Evolutionary conservation across 1,140 invertebrate species (phyloP).

Genomic region (Zaprionus tsacasi): DNA sequence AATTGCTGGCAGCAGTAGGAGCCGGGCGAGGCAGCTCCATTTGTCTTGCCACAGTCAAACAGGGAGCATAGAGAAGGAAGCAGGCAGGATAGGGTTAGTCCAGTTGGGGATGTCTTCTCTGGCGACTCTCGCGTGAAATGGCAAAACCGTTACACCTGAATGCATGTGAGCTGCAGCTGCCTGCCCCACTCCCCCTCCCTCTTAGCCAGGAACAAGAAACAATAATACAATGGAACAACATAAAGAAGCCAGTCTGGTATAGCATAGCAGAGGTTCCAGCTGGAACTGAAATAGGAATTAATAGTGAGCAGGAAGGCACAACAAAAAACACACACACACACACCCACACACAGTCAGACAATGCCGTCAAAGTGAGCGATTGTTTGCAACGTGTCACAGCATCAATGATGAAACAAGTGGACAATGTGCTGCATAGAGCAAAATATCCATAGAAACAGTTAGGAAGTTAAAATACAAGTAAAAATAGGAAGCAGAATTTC

Average conservation of each 20-base stretch:
- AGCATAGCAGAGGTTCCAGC: not conserved
- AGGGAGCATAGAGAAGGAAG: not conserved
- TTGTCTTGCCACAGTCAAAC: slow-evolving; percentile 65
- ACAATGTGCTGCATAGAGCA: slow-evolving; percentile 25
- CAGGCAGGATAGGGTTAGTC: not conserved
- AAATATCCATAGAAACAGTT: not conserved
- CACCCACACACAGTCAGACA: slow-evolving; percentile 34
- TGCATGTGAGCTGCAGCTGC: slow-evolving; percentile 45
- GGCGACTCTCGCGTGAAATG: slow-evolving; percentile 66
- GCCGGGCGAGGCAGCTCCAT: slow-evolving; percentile 62
- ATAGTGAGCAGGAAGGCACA: slow-evolving; percentile 17
- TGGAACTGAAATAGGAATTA: slow-evolving; percentile 3
- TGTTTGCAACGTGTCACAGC: slow-evolving; percentile 68
- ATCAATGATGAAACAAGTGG: slow-evolving; percentile 66
- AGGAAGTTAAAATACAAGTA: not conserved
- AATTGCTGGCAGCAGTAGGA: slow-evolving; percentile 71
- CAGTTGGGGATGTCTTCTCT: not conserved
- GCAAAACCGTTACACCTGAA: slow-evolving; percentile 79
- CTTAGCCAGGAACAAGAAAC: slow-evolving; percentile 23
- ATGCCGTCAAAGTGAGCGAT: slow-evolving; percentile 74
- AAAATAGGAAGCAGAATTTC: slow-evolving; percentile 25
- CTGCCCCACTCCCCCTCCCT: not conserved
- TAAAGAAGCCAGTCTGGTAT: slow-evolving; percentile 5
- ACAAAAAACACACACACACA: slow-evolving; percentile 47
- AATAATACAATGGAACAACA: slow-evolving; percentile 46